Conservation (phyloP, 2,888 invertebrate species). For the Tuberolachnus salignus region DNA sequence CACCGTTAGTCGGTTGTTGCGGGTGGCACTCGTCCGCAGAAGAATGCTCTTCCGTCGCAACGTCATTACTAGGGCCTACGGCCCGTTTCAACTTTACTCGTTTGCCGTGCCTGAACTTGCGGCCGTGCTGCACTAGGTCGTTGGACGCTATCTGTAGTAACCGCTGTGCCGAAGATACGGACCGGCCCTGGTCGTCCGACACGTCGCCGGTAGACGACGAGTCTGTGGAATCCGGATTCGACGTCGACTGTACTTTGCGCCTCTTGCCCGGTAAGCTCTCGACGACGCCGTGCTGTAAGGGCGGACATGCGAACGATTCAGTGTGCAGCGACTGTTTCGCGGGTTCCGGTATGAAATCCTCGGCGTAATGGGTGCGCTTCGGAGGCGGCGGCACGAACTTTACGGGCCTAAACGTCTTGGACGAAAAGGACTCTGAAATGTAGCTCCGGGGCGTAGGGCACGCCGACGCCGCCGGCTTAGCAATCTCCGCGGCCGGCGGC, state of each 20-base stretch:
- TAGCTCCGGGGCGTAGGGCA: conserved; percentile 16
- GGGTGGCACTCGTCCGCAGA: conserved; percentile 8
- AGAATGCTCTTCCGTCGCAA: neutral
- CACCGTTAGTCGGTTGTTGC: neutral
- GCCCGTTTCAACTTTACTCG: conserved; percentile 59
- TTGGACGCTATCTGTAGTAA: conserved; percentile 46
- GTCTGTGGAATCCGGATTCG: neutral
- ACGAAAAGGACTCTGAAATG: neutral
- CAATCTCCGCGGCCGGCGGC: neutral
- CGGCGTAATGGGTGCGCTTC: conserved; percentile 13
- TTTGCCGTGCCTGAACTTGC: conserved; percentile 60
- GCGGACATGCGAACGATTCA: conserved; percentile 6
- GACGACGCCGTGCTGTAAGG: conserved; percentile 24
- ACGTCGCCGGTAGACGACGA: neutral
- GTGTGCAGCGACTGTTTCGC: neutral
- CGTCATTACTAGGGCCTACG: neutral
- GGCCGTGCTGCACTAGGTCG: conserved; percentile 53
- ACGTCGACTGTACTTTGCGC: neutral
- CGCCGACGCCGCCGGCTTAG: neutral
- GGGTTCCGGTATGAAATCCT: conserved; percentile 44
- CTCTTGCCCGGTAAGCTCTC: neutral
- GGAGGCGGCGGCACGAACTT: conserved; percentile 55
- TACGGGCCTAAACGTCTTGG: conserved; percentile 54
- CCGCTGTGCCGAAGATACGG: conserved; percentile 44
- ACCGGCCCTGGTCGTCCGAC: neutral